Conservation (phyloP, 2,113 vertebrate species). For the human region GRCh38 chr20:10992001-10992500, state of each 20-base stretch:
- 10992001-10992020: background rate
- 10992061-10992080: background rate
- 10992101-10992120: background rate
- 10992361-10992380: background rate
- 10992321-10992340: background rate
- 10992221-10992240: background rate
- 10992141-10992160: background rate
- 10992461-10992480: slow-evolving; percentile 9
- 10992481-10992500: slow-evolving; percentile 43
- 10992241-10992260: background rate
- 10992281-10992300: background rate
- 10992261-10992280: background rate
- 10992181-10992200: background rate
- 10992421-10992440: slow-evolving; percentile 9
- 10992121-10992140: background rate
- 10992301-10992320: background rate
- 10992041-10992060: background rate
- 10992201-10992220: background rate
- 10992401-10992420: slow-evolving; percentile 48
- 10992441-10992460: slow-evolving; percentile 38
- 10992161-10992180: background rate
- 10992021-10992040: background rate
- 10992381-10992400: slow-evolving; percentile 44
- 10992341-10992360: background rate
- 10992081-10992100: background rate